Evolutionary conservation across 2,113 vertebrate species (phyloP).

Genomic region (Oreotrochilus melanogaster): DNA sequence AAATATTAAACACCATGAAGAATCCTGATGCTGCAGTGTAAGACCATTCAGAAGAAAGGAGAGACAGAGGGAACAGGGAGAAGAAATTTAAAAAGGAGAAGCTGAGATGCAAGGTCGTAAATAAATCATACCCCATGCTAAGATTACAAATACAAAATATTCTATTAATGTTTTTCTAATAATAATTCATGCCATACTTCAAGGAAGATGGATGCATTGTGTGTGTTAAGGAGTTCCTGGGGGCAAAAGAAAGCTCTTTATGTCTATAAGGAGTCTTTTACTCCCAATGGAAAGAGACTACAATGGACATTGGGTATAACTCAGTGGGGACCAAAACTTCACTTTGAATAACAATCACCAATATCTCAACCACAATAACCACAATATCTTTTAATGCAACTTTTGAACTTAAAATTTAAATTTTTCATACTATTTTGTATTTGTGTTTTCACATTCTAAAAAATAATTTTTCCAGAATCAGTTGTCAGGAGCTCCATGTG

Average conservation of each 20-base stretch:
- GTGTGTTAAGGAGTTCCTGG: neutral
- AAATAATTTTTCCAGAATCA: neutral
- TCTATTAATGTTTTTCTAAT: neutral
- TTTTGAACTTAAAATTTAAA: neutral
- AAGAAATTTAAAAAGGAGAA: neutral
- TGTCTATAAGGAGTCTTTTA: neutral
- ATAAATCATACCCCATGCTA: conserved; percentile 23
- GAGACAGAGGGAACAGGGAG: neutral
- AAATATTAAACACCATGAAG: conserved; percentile 59
- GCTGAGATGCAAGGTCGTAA: conserved; percentile 5
- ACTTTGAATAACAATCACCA: neutral
- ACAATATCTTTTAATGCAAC: neutral
- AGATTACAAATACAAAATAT: neutral
- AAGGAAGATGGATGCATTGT: neutral
- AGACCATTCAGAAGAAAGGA: conserved; percentile 24
- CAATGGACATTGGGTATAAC: neutral
- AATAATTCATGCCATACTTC: neutral
- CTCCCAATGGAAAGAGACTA: neutral
- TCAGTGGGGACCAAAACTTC: neutral
- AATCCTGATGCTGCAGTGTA: neutral
- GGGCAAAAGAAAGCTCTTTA: neutral
- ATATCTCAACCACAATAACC: neutral
- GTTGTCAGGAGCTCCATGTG: neutral
- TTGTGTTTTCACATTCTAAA: neutral
- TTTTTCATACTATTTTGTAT: neutral